Evolutionary conservation across 30 jellyfish, hydroid and myxozoan genomes (phyloP).

Genomic region (Hydractinia symbiolongicarpus): DNA sequence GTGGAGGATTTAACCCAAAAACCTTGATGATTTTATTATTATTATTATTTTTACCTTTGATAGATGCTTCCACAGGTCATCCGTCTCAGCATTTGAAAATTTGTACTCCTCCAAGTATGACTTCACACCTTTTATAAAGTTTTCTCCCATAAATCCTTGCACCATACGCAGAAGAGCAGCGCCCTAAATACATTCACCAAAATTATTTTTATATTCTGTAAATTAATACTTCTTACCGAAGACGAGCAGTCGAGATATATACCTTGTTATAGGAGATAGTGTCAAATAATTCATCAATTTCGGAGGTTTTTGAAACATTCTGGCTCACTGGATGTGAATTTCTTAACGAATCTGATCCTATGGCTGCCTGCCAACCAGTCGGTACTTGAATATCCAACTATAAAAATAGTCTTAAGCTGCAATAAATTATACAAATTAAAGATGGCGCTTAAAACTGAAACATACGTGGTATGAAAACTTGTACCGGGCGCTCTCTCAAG

Average conservation of each 20-base stretch:
- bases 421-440: too few species aligned
- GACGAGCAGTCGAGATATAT: background rate
- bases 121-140: conserved; percentile 75
- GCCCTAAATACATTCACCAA: conserved; percentile 48
- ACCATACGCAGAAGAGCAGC: conserved; percentile 96
- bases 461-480: too few species aligned
- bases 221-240: background rate
- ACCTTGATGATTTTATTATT: too few species aligned
- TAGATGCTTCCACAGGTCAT: conserved; percentile 78
- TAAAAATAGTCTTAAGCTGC: background rate
- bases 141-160: conserved; percentile 76
- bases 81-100: conserved; percentile 89
- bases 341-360: conserved; percentile 72
- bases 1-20: too few species aligned
- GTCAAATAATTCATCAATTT: conserved; percentile 96
- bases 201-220: background rate
- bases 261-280: conserved; percentile 98
- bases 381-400: conserved; percentile 95
- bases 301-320: conserved; percentile 70
- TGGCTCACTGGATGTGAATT: conserved; percentile 96
- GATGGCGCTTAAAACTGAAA: too few species aligned
- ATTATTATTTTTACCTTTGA: conserved; percentile 43
- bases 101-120: conserved; percentile 48
- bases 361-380: conserved; percentile 98
- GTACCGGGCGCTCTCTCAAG: too few species aligned